phyloP scores from a whole-genome alignment of 2,113 vertebrate species.

The Colistium nudipinnis region DNA sequence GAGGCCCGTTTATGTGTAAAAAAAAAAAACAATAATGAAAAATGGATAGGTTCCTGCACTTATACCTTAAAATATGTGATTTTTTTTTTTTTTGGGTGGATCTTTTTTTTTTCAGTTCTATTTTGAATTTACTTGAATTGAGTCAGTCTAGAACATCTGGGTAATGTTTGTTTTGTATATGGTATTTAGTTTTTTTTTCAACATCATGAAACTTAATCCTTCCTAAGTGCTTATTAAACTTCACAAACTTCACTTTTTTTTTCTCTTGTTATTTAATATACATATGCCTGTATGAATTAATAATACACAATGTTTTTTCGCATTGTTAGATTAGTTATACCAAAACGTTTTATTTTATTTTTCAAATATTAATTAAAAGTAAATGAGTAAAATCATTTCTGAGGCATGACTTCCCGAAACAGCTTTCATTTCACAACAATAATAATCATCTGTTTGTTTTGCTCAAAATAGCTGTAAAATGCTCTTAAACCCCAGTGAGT shows the following conservation, averaged over 20 bases:
- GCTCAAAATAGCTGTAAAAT: not conserved
- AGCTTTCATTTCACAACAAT: not conserved
- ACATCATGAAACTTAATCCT: constrained; percentile 8
- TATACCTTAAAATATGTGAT: not conserved
- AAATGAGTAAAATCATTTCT: not conserved
- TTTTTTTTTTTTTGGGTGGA: constrained; percentile 35
- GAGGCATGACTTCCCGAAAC: not conserved
- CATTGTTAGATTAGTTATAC: too few species aligned
- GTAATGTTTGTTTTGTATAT: constrained; percentile 25
- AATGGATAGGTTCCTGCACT: not conserved
- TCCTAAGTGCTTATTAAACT: constrained; percentile 44
- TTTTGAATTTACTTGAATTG: constrained; percentile 32
- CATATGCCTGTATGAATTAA: too few species aligned
- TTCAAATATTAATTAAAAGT: too few species aligned
- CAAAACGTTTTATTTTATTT: too few species aligned
- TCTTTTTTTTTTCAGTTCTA: not conserved
- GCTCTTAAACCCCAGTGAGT: constrained; percentile 22
- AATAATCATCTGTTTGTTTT: not conserved
- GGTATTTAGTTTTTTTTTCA: constrained; percentile 14
- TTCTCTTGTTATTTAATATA: constrained; percentile 1
- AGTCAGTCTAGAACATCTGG: too few species aligned
- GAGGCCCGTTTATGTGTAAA: not conserved
- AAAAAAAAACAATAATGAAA: not conserved
- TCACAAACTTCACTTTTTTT: constrained; percentile 1
- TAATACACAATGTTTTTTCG: too few species aligned